Evolutionary conservation across 1,140 invertebrate genomes (phyloP), one percentile per base, ranked within the genome.

Genomic region (Diploscapter pachys): DNA sequence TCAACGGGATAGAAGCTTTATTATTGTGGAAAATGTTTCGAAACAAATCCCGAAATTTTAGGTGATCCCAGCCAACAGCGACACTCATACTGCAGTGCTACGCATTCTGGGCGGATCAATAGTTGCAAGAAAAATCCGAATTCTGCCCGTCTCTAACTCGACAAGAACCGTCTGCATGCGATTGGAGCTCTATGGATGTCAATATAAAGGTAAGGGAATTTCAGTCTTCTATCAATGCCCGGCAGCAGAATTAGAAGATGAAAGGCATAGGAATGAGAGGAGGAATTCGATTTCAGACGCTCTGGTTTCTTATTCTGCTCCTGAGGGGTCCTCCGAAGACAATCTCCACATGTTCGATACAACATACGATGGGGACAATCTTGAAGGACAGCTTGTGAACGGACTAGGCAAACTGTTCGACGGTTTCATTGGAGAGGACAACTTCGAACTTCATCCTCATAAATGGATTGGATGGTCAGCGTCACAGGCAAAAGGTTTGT

Each of bases 401-500:
- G 94, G 94, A 31, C 87, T 96, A 3, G 94, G 94, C n/a, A 92
- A 93, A 83, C 88, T 96, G 71, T 91, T 91, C 13, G 93, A 96
- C 86, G 93, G 94, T 6, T 89, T 90, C 78, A 89, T 88, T 77
- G 93, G 93, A 62, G 89, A 90, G n/a, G 90, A 92, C 75, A 91
- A 93, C 85, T 93, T 92, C 85, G 89, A 91, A 79, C 86, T 89
- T n/a, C 91, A 92, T 85, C 89, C 89, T 66, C 91, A 90, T 63
- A 91, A 91, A 57, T 96, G 94, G 94, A 92, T 96, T 5, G 93
- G 93, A 0, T 96, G 94, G 93, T 88, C 13, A 88, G 31, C 31
- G 31, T 31, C 31, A 31, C 31, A 31, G 31, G 31, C 31, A 31
- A 31, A 31, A 31, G 31, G 31, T 31, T 31, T 31, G 31, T 31